A percentile compares a stretch with the other conserved stretches of the same genome.
phyloP scores from a whole-genome alignment of 2,888 invertebrate species.

The Xestia ashworthii region DNA sequence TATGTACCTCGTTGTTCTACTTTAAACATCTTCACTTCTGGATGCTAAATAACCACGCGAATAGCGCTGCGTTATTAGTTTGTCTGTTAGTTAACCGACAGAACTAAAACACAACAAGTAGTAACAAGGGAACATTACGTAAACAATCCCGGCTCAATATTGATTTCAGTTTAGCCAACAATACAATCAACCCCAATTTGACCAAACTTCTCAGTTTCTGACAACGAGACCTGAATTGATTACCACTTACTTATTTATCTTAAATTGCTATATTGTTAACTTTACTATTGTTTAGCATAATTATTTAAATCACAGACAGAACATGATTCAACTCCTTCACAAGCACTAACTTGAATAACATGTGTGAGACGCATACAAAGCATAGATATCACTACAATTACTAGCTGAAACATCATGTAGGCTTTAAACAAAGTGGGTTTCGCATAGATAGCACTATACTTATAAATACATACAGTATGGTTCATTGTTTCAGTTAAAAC shows the following conservation, averaged over 20 bases:
- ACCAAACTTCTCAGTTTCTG: conserved; percentile 73
- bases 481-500: conserved; percentile 25
- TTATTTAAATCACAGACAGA: too few relatives aligned
- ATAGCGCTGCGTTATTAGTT: conserved; percentile 34
- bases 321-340: too few relatives aligned
- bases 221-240: conserved; percentile 74
- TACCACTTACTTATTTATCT: conserved; percentile 55
- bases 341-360: not conserved
- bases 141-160: conserved; percentile 84
- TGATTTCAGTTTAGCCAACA: conserved; percentile 83
- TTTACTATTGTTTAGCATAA: not conserved
- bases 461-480: not conserved
- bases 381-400: not conserved
- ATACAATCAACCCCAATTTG: conserved; percentile 86
- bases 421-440: too few relatives aligned
- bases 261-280: conserved; percentile 1
- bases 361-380: not conserved
- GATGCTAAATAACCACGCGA: not conserved
- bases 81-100: conserved; percentile 26
- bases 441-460: not conserved
- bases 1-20: too few relatives aligned
- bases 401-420: too few relatives aligned
- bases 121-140: conserved; percentile 78
- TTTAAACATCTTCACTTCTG: too few relatives aligned
- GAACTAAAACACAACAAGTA: conserved; percentile 82